Evolutionary conservation across 2,797 vertebrate species (phyloP).

Genomic region (Molossus molossus): DNA sequence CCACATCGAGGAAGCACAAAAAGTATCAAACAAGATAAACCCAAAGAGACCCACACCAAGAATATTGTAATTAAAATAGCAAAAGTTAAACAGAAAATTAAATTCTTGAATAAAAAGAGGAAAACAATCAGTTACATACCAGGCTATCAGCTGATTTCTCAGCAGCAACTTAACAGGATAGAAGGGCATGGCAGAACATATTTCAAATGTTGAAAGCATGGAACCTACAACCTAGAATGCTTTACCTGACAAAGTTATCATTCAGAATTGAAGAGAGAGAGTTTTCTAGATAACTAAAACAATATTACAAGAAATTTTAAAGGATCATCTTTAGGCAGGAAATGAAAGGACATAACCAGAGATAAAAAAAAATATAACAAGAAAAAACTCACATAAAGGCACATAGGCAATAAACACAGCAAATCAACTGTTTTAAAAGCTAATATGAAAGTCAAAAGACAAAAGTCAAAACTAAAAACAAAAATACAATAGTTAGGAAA

Average conservation of each 20-base stretch:
- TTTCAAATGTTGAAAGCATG: neutral
- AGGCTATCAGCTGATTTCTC: neutral
- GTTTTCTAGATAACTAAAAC: neutral
- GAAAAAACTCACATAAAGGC: no score
- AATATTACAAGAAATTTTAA: neutral
- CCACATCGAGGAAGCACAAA: neutral
- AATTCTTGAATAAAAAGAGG: no score
- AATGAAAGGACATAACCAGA: neutral
- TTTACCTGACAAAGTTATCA: neutral
- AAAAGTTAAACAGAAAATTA: neutral
- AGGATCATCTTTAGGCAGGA: neutral
- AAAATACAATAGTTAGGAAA: no score
- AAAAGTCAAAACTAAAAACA: no score
- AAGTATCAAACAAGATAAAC: neutral
- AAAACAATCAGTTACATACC: neutral
- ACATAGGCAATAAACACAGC: no score
- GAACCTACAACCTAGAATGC: neutral
- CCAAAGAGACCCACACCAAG: neutral
- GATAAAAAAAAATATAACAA: no score
- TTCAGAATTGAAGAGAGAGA: neutral
- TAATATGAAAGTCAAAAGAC: no score
- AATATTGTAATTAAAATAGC: neutral
- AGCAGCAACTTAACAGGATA: neutral
- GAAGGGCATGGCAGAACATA: neutral
- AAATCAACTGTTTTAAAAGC: no score